Conservation (phyloP, 2,888 invertebrate genomes). For the Drosophila mayaguana region DNA sequence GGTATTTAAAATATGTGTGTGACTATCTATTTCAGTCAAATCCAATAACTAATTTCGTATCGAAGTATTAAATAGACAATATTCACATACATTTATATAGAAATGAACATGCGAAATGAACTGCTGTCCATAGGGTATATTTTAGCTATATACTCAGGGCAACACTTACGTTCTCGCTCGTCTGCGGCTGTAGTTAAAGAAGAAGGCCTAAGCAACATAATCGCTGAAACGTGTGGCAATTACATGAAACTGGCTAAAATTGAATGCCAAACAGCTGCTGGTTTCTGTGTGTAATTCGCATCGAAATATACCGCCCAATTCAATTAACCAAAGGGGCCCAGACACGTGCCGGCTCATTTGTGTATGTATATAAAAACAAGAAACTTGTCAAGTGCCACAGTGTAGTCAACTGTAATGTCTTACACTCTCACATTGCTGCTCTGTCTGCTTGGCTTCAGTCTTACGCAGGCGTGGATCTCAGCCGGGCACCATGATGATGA, state of each 20-base stretch:
- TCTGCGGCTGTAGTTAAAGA: slow-evolving; percentile 16
- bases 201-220: slow-evolving; percentile 74
- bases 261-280: slow-evolving; percentile 73
- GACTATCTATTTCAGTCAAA: neutral
- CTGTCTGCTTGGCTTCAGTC: neutral
- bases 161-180: neutral
- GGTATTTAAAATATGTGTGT: neutral
- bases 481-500: slow-evolving; percentile 7
- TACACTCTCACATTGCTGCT: slow-evolving; percentile 7
- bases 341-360: slow-evolving; percentile 47
- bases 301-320: slow-evolving; percentile 53
- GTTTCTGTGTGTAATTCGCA: slow-evolving; percentile 28
- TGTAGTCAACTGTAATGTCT: slow-evolving; percentile 29
- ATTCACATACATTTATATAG: neutral
- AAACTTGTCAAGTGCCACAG: slow-evolving; percentile 44
- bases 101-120: neutral
- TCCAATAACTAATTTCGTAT: neutral
- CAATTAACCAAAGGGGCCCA: slow-evolving; percentile 61
- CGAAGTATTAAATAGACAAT: neutral
- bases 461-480: slow-evolving; percentile 25
- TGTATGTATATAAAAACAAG: slow-evolving; percentile 54
- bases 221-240: slow-evolving; percentile 78
- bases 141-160: neutral
- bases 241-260: slow-evolving; percentile 70
- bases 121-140: neutral